Base-by-base conservation (phyloP, 35 echinoderm and acorn worm genomes). In the Patiria miniata region DNA sequence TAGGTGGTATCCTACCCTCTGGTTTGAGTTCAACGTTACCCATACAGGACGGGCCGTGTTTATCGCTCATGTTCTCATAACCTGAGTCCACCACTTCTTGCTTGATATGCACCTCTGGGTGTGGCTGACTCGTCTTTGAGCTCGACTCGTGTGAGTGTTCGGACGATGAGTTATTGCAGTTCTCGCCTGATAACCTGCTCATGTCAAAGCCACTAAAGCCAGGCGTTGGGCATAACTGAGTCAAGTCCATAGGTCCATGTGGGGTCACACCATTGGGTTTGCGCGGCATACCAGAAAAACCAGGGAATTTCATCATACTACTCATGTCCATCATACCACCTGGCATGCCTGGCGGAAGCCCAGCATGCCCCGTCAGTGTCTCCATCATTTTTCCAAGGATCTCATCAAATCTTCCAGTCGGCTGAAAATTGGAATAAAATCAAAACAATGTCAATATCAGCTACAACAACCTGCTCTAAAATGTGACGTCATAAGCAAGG, bases 321-420 rank as follows among this genome's bases (percentile, higher is more conserved):
- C 65, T 73, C 65, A 73, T 73, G 26, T 73, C 65, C 23, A 73
- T 32, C 65, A 73, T 73, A 6, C 42, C 42, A 47, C 42, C 42
- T 73, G 57, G 57, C 28, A 2, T 26, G 4, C 65, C 65, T 73
- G 65, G 17, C 6, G 81, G 37, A 33, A 53, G 32, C 51, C 32
- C 14, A 28, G 36, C 29, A 37, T 84, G 53, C 8, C 30, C 82
- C 82, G 57, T 65, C 29, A 81, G 50, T 5, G 89, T 55, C 8
- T 89, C 87, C 81, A 83, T 79, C 61, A 97, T 89, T 55, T 93
- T 97, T 30, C 81, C 65, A 61, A 97, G 77, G 18, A 97, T 85
- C 78, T 97, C 91, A 60, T 97, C 95, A 88, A 97, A 91, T 82
- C 87, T 90, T 44, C 95, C 95, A 80, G 76, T 90, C 26, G 95